phyloP scores from a whole-genome alignment of 2,888 invertebrate genomes.

The Tanypteryx hageni region DNA sequence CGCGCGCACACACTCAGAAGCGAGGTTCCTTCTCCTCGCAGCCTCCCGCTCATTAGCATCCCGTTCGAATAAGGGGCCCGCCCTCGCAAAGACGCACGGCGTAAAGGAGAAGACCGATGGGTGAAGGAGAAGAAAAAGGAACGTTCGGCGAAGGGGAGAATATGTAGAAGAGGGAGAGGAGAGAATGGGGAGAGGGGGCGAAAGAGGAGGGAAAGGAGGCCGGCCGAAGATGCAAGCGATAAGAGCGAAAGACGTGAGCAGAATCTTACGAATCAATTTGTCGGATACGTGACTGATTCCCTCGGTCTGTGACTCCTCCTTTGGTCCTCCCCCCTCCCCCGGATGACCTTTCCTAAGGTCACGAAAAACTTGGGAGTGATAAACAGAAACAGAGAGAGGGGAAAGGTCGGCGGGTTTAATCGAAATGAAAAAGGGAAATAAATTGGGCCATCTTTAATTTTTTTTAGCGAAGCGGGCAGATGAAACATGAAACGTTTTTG shows the following conservation, averaged over 20 bases:
- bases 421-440: neutral
- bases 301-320: conserved; percentile 40
- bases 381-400: neutral
- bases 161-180: neutral
- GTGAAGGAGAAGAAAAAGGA: neutral
- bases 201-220: neutral
- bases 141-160: neutral
- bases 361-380: neutral
- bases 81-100: neutral
- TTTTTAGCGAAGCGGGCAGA: neutral
- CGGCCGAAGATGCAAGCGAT: neutral
- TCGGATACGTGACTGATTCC: conserved; percentile 56
- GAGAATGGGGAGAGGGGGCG: neutral
- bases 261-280: conserved; percentile 61
- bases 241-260: conserved; percentile 9
- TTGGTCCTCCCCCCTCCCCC: neutral
- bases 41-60: conserved; percentile 38
- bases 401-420: neutral
- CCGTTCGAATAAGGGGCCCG: conserved; percentile 22
- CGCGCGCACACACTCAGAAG: neutral
- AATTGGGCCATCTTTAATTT: neutral
- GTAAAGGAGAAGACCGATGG: neutral
- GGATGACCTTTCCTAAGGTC: conserved; percentile 35
- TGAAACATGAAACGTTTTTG: neutral
- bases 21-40: neutral